Percentiles rank a stretch among this genome's conserved stretches.
Evolutionary conservation across 2,888 invertebrate genomes (phyloP).

Genomic region (Mimumesa dahlbomi): DNA sequence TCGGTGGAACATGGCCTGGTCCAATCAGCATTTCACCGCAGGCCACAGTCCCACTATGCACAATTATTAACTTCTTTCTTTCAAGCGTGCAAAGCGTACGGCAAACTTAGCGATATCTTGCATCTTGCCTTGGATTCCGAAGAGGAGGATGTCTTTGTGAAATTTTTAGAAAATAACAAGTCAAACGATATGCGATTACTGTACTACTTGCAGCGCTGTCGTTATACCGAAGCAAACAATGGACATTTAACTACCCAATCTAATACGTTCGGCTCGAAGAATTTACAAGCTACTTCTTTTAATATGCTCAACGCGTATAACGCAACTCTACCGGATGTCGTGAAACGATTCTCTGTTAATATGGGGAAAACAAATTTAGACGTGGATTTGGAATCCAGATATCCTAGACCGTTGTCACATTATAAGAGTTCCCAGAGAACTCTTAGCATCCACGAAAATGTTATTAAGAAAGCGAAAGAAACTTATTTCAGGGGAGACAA

Average conservation of each 20-base stretch:
- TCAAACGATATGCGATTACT: slow-evolving; percentile 86
- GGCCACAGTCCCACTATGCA: slow-evolving; percentile 73
- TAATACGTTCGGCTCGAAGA: slow-evolving; percentile 25
- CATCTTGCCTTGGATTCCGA: slow-evolving; percentile 83
- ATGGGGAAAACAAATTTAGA: slow-evolving; percentile 31
- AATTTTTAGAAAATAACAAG: slow-evolving; percentile 85
- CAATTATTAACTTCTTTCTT: slow-evolving; percentile 73
- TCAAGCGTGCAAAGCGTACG: slow-evolving; percentile 71
- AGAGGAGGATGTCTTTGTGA: slow-evolving; percentile 87
- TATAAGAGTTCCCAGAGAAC: slow-evolving; percentile 53
- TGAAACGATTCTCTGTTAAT: slow-evolving; percentile 66
- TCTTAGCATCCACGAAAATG: slow-evolving; percentile 68
- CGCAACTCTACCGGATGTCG: slow-evolving; percentile 72
- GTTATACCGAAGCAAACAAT: slow-evolving; percentile 71
- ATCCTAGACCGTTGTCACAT: slow-evolving; percentile 76
- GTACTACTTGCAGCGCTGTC: slow-evolving; percentile 86
- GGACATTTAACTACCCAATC: slow-evolving; percentile 30
- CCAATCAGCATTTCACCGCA: slow-evolving; percentile 74
- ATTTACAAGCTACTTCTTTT: slow-evolving; percentile 54
- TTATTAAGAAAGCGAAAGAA: slow-evolving; percentile 72
- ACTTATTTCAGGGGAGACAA: slow-evolving; percentile 69
- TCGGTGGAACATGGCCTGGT: slow-evolving; percentile 75
- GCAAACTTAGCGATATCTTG: slow-evolving; percentile 80
- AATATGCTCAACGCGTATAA: slow-evolving; percentile 73
- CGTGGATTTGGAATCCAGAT: slow-evolving; percentile 49